Evolutionary conservation across 2,888 invertebrate genomes (phyloP).

Genomic region (Alloplasta piceator): DNA sequence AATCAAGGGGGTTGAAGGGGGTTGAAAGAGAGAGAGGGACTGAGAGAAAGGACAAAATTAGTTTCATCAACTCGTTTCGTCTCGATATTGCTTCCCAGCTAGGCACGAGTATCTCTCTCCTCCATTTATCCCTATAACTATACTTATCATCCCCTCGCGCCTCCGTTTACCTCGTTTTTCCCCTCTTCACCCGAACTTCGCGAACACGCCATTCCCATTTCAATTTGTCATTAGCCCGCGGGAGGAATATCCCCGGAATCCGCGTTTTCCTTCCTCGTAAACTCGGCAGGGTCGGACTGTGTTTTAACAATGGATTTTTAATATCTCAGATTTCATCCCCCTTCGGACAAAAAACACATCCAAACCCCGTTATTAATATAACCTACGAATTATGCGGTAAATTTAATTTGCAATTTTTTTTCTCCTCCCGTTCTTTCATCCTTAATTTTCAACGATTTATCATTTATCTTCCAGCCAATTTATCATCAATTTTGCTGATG

Average conservation of each 20-base stretch:
- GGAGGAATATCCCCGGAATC: conserved; percentile 29
- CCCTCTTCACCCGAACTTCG: conserved; percentile 17
- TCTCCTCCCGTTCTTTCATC: neutral
- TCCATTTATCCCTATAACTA: conserved; percentile 12
- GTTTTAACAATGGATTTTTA: conserved; percentile 54
- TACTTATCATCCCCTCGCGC: conserved; percentile 7
- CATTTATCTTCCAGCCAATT: too few species aligned
- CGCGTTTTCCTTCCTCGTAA: conserved; percentile 32
- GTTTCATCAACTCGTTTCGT: conserved; percentile 73
- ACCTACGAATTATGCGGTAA: conserved; percentile 38
- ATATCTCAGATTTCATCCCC: conserved; percentile 46
- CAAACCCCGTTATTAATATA: conserved; percentile 39
- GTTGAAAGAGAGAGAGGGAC: conserved; percentile 24
- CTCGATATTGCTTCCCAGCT: conserved; percentile 67
- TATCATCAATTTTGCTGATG: too few species aligned
- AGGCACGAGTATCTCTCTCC: conserved; percentile 46
- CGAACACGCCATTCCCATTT: conserved; percentile 44
- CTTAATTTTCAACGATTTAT: too few species aligned
- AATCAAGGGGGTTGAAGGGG: neutral
- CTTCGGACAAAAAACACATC: conserved; percentile 11
- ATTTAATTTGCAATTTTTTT: conserved; percentile 3
- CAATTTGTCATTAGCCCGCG: conserved; percentile 63
- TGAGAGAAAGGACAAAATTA: conserved; percentile 69
- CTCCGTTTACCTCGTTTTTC: neutral
- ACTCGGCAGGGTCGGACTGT: conserved; percentile 38